Evolutionary conservation across 92 coral and sea anemone genomes (phyloP), one percentile per base, ranked within the genome.

Genomic region (Porites cylindrica): DNA sequence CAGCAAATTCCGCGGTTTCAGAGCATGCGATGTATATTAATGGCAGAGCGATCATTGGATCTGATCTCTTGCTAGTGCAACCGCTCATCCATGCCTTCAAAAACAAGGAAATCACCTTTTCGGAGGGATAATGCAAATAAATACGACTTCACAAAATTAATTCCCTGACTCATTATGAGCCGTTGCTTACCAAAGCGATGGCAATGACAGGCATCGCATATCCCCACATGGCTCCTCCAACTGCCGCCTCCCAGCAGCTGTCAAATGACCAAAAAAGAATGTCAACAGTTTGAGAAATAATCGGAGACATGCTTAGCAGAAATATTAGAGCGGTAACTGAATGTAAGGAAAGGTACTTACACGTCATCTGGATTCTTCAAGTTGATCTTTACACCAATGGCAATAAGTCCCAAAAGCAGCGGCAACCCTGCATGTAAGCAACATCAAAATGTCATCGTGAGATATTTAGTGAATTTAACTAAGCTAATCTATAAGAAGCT

Each of bases 181-280:
- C 10, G 11, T 23, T 51, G 91, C 96, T 60, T 74, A 97, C 99
- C 92, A 95, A 56, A 13, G 91, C 87, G 61, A 97, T 93, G 65
- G 89, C 68, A 66, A 97, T 82, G 16, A 97, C 87, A 13, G 99
- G 99, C 24, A 91, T 91, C 3, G 93, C 95, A 56, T 97, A 97
- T 16, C 99, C 99, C 99, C 98, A 97, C 94, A 97, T 97, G 32
- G 89, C 90, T 8, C 93, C 91, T 9, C 98, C 99, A 24, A 92
- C 93, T 11, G 93, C 90, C 3, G 99, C 98, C 70, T 90, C 92
- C 99, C 99, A 97, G 72, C 99, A 97, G 24, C 99, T 97, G 91
- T 60, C 54, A 81, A 29, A 82, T 59, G 56, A 82, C 58, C 16
- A 20, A 59, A 24, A 38, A 53, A 64, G 19, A 53, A 53, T 8